Conservation (phyloP, 2,113 vertebrate species). For the Apodemus sylvaticus region DNA sequence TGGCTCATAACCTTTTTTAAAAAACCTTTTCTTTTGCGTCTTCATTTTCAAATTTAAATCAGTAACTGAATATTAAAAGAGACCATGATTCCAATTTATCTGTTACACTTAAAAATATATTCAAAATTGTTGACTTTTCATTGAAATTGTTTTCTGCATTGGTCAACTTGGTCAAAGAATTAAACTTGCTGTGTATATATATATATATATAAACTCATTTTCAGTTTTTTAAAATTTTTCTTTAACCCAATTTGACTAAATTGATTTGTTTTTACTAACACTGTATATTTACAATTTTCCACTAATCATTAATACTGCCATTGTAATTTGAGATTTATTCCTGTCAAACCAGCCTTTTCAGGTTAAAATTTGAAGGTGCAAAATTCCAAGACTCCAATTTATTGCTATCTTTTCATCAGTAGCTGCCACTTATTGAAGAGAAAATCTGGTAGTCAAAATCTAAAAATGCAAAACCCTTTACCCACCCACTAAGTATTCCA, state of each 20-base stretch:
- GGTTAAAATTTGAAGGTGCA: constrained; percentile 52
- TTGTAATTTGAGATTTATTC: constrained; percentile 24
- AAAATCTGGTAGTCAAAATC: not conserved
- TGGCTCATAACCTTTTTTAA: not conserved
- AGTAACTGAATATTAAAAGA: constrained; percentile 37
- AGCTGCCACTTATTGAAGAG: constrained; percentile 7
- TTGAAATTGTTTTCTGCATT: constrained; percentile 40
- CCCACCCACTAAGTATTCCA: not conserved
- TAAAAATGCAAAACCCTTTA: not conserved
- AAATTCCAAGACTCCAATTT: constrained; percentile 51
- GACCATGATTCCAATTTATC: constrained; percentile 34
- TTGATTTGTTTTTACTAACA: constrained; percentile 9
- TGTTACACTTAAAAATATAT: constrained; percentile 48
- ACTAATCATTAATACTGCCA: not conserved
- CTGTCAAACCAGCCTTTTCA: not conserved
- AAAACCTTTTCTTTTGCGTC: not conserved
- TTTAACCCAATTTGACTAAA: constrained; percentile 4
- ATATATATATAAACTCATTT: not conserved
- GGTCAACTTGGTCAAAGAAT: constrained; percentile 38
- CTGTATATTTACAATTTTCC: not conserved
- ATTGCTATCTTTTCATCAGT: constrained; percentile 46
- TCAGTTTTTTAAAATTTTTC: not conserved
- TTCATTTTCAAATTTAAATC: constrained; percentile 60
- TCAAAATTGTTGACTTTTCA: constrained; percentile 34
- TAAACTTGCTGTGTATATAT: constrained; percentile 2